Conservation (phyloP, 2,113 vertebrate species). For the Podocnemis expansa region DNA sequence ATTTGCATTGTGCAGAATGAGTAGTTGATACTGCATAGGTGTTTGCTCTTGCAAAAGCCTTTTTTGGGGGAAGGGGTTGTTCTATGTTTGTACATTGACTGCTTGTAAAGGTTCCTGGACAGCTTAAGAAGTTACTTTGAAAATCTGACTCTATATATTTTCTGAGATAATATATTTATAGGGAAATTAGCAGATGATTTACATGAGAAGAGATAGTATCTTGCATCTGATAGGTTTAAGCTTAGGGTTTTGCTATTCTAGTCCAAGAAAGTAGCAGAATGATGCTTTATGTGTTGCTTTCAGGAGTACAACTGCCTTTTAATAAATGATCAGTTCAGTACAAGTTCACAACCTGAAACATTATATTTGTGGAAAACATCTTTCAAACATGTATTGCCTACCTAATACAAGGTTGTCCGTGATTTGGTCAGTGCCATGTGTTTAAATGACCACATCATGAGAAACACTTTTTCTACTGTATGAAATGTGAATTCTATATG, state of each 20-base stretch:
- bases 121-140: neutral
- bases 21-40: neutral
- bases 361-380: neutral
- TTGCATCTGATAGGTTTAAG: neutral
- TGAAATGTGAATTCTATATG: neutral
- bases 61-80: neutral
- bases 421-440: neutral
- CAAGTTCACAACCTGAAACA: neutral
- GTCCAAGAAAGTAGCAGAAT: neutral
- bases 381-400: neutral
- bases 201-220: neutral
- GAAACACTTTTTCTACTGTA: neutral
- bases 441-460: neutral
- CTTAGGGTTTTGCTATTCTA: neutral
- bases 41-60: neutral
- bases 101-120: neutral
- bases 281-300: neutral
- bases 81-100: neutral
- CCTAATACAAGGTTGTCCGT: neutral
- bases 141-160: neutral
- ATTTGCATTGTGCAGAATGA: neutral
- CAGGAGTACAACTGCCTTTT: neutral
- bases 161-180: neutral
- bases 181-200: neutral
- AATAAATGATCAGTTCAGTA: neutral